Evolutionary conservation across 2,113 vertebrate species (phyloP), one percentile per base, ranked within the genome.

Genomic region (Oxyruncus cristatus): DNA sequence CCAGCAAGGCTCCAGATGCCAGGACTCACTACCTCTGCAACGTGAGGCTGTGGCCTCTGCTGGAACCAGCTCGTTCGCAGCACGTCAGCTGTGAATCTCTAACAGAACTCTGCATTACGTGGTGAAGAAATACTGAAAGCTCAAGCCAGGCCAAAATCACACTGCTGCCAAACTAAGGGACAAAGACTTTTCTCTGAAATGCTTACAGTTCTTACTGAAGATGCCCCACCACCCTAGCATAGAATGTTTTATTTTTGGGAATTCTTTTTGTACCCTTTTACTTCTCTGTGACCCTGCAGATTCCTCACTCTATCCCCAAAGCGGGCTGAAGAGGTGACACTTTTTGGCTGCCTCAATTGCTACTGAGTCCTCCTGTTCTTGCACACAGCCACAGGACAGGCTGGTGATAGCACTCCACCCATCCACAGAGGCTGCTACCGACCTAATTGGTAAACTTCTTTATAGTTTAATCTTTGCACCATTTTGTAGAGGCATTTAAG

Each of bases 251-350:
- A 21, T 53, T 13, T 21, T n/a, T 39, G 85, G 32, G 52, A 82
- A 26, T 15, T 37, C 56, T 72, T 12, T 22, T 92, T 42, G 30
- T 35, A 18, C 23, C 12, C 47, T 14, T 26, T 27, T 59, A 11
- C 27, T 56, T 32, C 44, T 32, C 72, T 73, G 37, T 26, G 53
- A 79, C 22, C 49, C 7, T 0, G 0, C 2, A 52, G 46, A 11
- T 14, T 59, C 42, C 33, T 63, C 30, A 6, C 8, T 13, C 3
- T 6, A 58, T 18, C 23, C 44, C 49, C 79, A 49, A 2, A 10
- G 3, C 4, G 11, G 35, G 39, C 35, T 2, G 1, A 71, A 67
- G 8, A 8, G 33, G 5, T 27, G 42, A 81, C 1, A 2, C 5
- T 19, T 42, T 56, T 58, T 37, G 68, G 19, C 16, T 23, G 41